These are phyloP conservation scores for Phorcus lineatus DNA, from an alignment of 2,888 invertebrate genomes.

Conservation along the genomic window DNA sequence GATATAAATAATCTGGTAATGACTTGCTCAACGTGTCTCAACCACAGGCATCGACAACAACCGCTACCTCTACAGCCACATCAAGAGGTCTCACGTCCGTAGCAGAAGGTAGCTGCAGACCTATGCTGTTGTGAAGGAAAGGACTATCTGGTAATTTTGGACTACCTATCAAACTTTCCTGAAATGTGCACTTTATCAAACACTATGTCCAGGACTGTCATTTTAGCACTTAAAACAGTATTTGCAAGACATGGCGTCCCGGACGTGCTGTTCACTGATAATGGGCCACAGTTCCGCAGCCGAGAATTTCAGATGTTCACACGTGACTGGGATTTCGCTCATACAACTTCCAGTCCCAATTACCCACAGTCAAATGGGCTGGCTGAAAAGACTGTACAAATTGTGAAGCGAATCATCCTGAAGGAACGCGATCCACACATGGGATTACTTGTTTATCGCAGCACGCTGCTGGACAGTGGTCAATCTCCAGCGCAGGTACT, in stretches of 20 bases:
- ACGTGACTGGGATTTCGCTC: conserved; percentile 27
- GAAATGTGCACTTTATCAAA: background rate
- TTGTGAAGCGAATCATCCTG: conserved; percentile 34
- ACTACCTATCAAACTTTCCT: conserved; percentile 15
- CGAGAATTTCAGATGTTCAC: conserved; percentile 27
- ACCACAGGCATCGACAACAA: background rate
- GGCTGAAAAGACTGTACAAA: conserved; percentile 36
- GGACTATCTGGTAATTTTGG: conserved; percentile 13
- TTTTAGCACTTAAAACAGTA: background rate
- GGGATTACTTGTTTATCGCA: conserved; percentile 33
- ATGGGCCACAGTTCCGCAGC: conserved; percentile 22
- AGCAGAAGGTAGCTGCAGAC: conserved; percentile 26
- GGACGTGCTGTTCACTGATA: conserved; percentile 21
- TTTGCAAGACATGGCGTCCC: conserved; percentile 30
- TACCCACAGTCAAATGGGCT: conserved; percentile 34
- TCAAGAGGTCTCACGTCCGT: conserved; percentile 8
- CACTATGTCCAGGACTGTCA: background rate
- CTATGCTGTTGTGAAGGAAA: background rate
- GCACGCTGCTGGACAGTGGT: conserved; percentile 31
- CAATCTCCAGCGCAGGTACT: conserved; percentile 34
- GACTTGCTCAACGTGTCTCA: conserved; percentile 24
- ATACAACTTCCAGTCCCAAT: conserved; percentile 27
- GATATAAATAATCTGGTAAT: conserved; percentile 22
- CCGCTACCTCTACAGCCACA: conserved; percentile 17
- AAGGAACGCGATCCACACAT: conserved; percentile 22